Base-by-base conservation (phyloP, 2,888 invertebrate genomes). In the Xanthia togata region DNA sequence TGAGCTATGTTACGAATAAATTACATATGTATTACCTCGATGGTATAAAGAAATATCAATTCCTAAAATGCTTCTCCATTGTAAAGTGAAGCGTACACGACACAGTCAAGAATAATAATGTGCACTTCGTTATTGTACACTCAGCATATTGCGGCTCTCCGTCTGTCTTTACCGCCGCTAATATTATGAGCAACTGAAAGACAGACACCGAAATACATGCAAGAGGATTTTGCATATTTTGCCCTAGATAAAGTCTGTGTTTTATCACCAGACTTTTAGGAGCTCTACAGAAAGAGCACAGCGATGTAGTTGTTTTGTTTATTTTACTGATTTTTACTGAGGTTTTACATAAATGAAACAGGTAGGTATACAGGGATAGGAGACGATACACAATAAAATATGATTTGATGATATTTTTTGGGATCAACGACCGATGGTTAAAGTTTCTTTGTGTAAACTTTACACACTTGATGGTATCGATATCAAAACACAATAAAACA, bases 61-160 rank as follows among this genome's bases (percentile, higher is more conserved):
- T 35, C 5, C 9, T 71, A 44, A 23, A 35, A 57, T 44, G 5
- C 14, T 20, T 47, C 9, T 35, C 44, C 23, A 35, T 12, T 38
- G 20, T 70, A 44, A 50, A 60, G 50, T 31, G 3, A 26, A 35
- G n/a, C 14, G n/a, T n/a, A 31, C 12, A 44, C 23, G 9, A 9
- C 17, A 23, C 4, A 14, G 14, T 23, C 0, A 17, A 35, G 2
- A 31, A 41, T 57, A 41, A 35, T 79, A 72, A 35, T 1, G 14
- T 57, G 12, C 12, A 23, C 23, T 14, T 50, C 11, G 53, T 57
- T 79, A 63, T n/a, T 55, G 62, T 31, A 41, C 57, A 72, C 73
- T 78, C 35, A 35, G 64, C 35, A 50, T 64, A 59, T 80, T 73
- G 23, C 35, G 26, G 31, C 60, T 41, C 5, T 17, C 47, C 31